Conservation (phyloP, 2,113 vertebrate genomes). For the Anolis sagrei region DNA sequence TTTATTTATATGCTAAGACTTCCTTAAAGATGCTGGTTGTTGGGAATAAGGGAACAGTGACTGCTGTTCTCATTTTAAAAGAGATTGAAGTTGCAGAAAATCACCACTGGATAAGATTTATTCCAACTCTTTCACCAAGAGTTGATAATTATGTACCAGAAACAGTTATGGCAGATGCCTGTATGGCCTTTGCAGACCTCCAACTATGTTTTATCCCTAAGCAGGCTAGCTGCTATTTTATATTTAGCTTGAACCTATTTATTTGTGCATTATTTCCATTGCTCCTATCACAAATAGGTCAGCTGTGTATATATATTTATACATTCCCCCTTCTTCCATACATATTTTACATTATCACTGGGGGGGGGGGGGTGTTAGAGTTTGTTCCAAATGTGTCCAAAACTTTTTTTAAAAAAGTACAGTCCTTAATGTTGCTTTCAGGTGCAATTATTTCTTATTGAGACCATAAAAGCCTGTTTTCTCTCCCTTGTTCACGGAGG, state of each 20-base stretch:
- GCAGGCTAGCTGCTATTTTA: background rate
- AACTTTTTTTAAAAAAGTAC: no score
- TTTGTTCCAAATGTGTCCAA: no score
- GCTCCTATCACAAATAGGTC: background rate
- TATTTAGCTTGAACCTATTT: background rate
- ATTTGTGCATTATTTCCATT: background rate
- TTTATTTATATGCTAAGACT: background rate
- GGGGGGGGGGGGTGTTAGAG: no score
- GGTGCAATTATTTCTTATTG: no score
- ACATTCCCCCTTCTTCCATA: background rate
- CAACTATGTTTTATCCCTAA: background rate
- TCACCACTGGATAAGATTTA: background rate
- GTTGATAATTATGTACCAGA: background rate
- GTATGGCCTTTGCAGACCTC: background rate
- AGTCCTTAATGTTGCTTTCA: no score
- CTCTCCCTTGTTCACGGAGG: no score
- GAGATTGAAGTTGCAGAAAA: background rate
- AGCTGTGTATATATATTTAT: background rate
- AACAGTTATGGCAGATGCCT: background rate
- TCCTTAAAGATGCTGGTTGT: background rate
- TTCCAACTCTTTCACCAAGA: background rate
- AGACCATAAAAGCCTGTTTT: no score
- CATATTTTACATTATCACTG: background rate
- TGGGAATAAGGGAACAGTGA: background rate
- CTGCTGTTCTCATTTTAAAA: background rate